Conservation (phyloP, 2,113 vertebrate species). For the Xiphophorus hellerii region DNA sequence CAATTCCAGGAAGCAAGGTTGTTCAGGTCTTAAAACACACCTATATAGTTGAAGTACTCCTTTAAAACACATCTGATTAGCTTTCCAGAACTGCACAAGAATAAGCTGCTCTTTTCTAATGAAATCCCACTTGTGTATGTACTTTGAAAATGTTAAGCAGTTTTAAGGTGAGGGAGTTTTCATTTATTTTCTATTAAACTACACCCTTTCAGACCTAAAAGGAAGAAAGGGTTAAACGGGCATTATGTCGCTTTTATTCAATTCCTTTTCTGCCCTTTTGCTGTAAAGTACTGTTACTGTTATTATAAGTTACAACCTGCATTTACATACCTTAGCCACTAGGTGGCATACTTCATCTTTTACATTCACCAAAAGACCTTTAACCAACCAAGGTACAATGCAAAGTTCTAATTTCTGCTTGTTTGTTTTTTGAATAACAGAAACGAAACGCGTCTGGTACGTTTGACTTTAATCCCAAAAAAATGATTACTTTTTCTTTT, state of each 20-base stretch:
- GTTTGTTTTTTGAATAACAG: too few relatives aligned
- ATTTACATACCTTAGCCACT: constrained; percentile 22
- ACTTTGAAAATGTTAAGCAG: neutral
- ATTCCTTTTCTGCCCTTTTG: neutral
- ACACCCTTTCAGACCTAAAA: neutral
- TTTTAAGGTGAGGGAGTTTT: neutral
- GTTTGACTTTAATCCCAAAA: too few relatives aligned
- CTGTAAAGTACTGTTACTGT: neutral
- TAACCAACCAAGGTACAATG: too few relatives aligned
- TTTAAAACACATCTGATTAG: neutral
- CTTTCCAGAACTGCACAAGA: neutral
- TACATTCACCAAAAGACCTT: too few relatives aligned
- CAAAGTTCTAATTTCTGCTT: too few relatives aligned
- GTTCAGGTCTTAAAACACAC: neutral
- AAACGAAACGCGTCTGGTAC: too few relatives aligned
- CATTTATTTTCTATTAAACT: neutral
- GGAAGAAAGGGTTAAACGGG: neutral
- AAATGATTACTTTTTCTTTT: too few relatives aligned
- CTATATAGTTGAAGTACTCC: neutral
- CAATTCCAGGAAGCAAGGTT: neutral
- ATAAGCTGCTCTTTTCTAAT: neutral
- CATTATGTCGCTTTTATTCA: neutral
- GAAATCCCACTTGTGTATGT: neutral
- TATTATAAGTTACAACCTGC: neutral
- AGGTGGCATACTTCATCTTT: constrained; percentile 38